Evolutionary conservation across 2,113 vertebrate species (phyloP).

Genomic region (Reinhardtius hippoglossoides): DNA sequence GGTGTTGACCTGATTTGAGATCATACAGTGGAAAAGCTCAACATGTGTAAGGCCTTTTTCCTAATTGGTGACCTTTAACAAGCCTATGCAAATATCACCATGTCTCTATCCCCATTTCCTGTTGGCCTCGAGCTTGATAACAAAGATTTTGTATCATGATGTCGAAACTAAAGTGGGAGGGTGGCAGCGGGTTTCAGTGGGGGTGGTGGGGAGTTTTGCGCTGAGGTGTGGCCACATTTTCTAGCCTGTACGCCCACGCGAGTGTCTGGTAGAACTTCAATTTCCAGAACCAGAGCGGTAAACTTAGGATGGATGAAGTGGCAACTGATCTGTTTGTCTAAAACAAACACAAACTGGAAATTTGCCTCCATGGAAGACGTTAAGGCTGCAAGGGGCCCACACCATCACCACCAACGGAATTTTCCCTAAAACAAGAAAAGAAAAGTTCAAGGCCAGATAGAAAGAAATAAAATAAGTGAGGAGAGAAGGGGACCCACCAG

Average conservation of each 20-base stretch:
- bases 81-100: slow-evolving; percentile 60
- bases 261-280: slow-evolving; percentile 21
- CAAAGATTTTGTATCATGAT: slow-evolving; percentile 47
- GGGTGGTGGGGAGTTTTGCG: slow-evolving; percentile 7
- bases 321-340: slow-evolving; percentile 76
- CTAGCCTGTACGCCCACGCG: slow-evolving; percentile 3
- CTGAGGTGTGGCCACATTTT: slow-evolving; percentile 33
- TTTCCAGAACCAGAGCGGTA: slow-evolving; percentile 47
- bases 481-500: slow-evolving; percentile 75
- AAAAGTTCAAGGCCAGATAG: slow-evolving; percentile 71
- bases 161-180: slow-evolving; percentile 37
- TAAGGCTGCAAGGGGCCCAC: slow-evolving; percentile 63
- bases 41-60: slow-evolving; percentile 66
- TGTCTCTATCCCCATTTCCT: slow-evolving; percentile 42
- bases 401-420: slow-evolving; percentile 67
- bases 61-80: slow-evolving; percentile 72
- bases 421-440: slow-evolving; percentile 81
- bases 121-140: slow-evolving; percentile 43
- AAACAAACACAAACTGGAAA: slow-evolving; percentile 79
- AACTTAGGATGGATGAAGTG: slow-evolving; percentile 77
- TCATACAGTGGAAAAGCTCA: neutral
- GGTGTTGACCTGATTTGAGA: slow-evolving; percentile 71
- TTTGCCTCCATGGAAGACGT: slow-evolving; percentile 72
- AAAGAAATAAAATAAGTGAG: slow-evolving; percentile 74
- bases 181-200: slow-evolving; percentile 13